Evolutionary conservation across 64 coral and sea anemone genomes (phyloP), one percentile per base, ranked within the genome.

Genomic region (Dendronephthya gigantea): DNA sequence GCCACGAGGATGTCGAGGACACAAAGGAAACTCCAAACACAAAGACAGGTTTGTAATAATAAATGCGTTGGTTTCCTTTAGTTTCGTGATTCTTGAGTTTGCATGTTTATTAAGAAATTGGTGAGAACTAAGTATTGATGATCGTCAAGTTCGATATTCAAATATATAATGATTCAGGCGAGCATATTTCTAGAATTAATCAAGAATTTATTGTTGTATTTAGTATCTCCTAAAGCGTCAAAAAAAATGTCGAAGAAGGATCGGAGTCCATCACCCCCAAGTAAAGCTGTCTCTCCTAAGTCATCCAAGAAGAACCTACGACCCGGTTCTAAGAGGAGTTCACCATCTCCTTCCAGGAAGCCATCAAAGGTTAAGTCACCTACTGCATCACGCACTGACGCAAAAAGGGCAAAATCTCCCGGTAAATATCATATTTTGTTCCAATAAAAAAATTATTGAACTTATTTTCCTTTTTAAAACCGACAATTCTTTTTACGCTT

Each of bases 301-400:
- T 72, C 62, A 12, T 68, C 82, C 35, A 94, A 90, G 84, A 93
- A 90, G 45, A 79, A 15, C 8, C 82, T 87, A 6, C 75, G 83
- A 83, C 31, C 94, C 72, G 89, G 86, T 2, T 93, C 94, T n/a
- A 93, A 89, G 84, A 79, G 22, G 30, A 7, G 8, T 29, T 97
- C 94, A 38, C 94, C 94, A 8, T 91, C 94, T 19, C 81, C 92
- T 16, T 91, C 94, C 25, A 93, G 82, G 45, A 97, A 97, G 86
- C 89, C 91, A 0, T 97, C 94, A n/a, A 89, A 89, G 30, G 87
- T 87, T 50, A 89, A 89, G 1, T 97, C 94, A 31, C 72, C 72
- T 4, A 86, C 86, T 19, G 87, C 84, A 28, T 97, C 94, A 70
- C 88, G 91, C 48, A 89, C 94, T 58, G 94, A 92, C 30, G 91